Conservation (phyloP, 2,888 invertebrate species). For the Epistrophella euchroma region DNA sequence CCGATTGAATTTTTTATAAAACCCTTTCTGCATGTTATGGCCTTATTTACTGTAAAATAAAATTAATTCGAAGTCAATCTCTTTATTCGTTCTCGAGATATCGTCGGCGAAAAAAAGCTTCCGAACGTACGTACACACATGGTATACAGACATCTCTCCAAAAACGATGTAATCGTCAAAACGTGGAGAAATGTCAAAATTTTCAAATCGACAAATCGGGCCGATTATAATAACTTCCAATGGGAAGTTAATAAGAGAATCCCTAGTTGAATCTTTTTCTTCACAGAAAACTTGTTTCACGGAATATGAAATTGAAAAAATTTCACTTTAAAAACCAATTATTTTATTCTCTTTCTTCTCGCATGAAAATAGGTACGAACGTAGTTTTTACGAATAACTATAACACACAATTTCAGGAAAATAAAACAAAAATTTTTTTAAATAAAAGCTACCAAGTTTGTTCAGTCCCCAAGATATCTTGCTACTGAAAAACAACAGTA, state of each 20-base stretch:
- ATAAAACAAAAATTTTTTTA: background rate
- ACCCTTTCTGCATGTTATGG: no score
- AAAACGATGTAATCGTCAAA: no score
- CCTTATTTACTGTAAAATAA: no score
- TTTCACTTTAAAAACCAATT: constrained; percentile 9
- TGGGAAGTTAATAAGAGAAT: background rate
- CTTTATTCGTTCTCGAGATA: no score
- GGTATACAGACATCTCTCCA: no score
- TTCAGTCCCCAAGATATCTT: background rate
- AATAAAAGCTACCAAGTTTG: background rate
- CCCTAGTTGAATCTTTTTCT: background rate
- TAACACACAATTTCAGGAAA: background rate
- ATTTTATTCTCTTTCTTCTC: background rate
- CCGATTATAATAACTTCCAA: no score
- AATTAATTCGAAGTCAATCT: no score
- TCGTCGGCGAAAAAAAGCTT: no score
- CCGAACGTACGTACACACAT: no score
- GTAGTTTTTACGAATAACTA: background rate
- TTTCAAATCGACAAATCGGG: no score
- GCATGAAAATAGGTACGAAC: background rate
- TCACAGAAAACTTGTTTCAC: background rate
- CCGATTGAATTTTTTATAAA: no score
- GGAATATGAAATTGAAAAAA: background rate
- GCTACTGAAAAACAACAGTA: background rate
- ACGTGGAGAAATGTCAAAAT: no score